A percentile compares a stretch with the other conserved stretches of the same genome.
Conservation (phyloP, 2,888 invertebrate genomes). For the Agrochola lota region DNA sequence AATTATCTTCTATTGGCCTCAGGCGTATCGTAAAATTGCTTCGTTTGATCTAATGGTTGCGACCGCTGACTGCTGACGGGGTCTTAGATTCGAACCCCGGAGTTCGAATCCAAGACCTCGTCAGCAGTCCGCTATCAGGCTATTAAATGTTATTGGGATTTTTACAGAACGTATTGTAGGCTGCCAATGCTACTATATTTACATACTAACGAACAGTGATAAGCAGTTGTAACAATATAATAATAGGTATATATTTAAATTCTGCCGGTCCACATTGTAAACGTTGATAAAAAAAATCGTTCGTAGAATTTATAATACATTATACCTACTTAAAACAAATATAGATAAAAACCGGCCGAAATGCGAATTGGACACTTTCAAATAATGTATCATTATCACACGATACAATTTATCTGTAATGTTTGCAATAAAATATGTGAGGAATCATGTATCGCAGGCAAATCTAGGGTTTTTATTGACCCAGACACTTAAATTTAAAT, state of each 20-base stretch:
- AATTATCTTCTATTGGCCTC: background rate
- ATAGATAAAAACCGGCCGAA: slow-evolving; percentile 22
- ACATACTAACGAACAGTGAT: background rate
- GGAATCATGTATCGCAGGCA: too few relatives aligned
- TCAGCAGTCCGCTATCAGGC: too few relatives aligned
- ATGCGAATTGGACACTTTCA: background rate
- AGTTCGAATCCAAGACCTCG: too few relatives aligned
- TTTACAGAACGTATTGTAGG: background rate
- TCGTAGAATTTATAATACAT: background rate
- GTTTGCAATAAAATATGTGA: too few relatives aligned
- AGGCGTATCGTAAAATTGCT: background rate
- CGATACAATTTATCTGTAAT: background rate
- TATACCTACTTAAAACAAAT: background rate
- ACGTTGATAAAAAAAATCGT: slow-evolving; percentile 15
- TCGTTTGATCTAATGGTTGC: background rate
- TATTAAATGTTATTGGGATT: background rate
- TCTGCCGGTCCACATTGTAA: background rate
- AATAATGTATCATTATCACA: background rate
- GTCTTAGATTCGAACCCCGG: background rate
- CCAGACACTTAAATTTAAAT: background rate
- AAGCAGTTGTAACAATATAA: background rate
- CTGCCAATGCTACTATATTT: background rate
- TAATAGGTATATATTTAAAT: background rate
- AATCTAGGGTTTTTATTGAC: background rate
- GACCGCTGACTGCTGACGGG: background rate